Base-by-base conservation (phyloP, 2,797 vertebrate species). In the Poeciliopsis infans region DNA sequence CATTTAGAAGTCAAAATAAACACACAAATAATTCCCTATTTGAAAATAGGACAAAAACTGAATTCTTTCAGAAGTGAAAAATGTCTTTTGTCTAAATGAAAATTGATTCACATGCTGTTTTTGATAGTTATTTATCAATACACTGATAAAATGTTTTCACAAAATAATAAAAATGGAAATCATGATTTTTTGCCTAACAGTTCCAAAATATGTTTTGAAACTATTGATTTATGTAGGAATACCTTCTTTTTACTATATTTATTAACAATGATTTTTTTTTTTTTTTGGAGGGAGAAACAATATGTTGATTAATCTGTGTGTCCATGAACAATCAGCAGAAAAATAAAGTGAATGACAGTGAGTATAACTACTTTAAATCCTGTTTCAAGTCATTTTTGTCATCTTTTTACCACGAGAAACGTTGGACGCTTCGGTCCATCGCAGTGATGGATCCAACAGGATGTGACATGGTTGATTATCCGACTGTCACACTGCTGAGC, bases 401-500 rank as follows among this genome's bases (percentile, higher is more conserved):
- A 80, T 55, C 46, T 66, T 74, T 81, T 61, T 2, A 39, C 80
- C 70, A 66, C 36, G 28, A 39, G 31, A 75, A 75, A 11, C 0
- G 5, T 59, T 53, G 16, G 71, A 83, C 59, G 33, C 69, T 39
- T 78, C 16, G 64, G 69, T 51, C 10, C 1, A 33, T 51, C 0
- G 13, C 81, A 43, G 55, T 80, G 86, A 85, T 70, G 33, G 81
- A 83, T 79, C 18, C 20, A 1, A 86, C 75, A 75, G 83, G 86
- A 92, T 76, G 84, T 78, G 83, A 72, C 88, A 86, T 77, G 86
- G 86, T 79, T 82, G 85, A 86, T 93, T 80, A 73, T 41, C 81
- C 80, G 81, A 79, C 85, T 87, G 86, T 87, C 88, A 76, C 75
- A 76, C 41, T 66, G 78, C 57, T 79, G 77, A 86, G 86, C 78